Conservation (phyloP, 2,113 vertebrate genomes). For the Atrichornis clamosus region DNA sequence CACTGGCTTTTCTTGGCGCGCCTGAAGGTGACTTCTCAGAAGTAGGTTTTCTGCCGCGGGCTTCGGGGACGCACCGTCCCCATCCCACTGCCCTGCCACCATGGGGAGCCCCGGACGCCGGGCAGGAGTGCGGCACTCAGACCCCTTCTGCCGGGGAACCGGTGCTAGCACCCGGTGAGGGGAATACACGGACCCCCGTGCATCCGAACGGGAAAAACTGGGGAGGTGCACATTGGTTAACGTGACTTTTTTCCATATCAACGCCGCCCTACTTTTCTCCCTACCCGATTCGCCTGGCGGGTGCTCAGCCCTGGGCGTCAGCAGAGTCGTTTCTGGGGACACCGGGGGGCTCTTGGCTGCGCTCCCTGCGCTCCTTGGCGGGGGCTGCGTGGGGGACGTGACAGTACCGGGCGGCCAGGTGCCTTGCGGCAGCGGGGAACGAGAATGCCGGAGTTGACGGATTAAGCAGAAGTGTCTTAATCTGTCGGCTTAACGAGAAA, state of each 20-base stretch:
- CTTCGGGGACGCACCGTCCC: not conserved
- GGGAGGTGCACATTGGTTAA: not conserved
- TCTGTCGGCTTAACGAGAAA: not conserved
- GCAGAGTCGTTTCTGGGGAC: constrained; percentile 15
- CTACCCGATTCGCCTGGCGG: constrained; percentile 8
- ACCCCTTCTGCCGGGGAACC: not conserved
- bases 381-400: not conserved
- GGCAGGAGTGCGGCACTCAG: not conserved
- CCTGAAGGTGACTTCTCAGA: constrained; percentile 37
- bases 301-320: not conserved
- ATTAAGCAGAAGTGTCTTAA: not conserved
- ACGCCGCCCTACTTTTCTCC: constrained; percentile 41
- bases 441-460: not conserved
- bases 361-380: not conserved
- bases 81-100: not conserved
- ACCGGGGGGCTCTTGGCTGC: not conserved
- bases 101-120: not conserved
- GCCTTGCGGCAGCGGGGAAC: not conserved
- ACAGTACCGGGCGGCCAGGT: not conserved
- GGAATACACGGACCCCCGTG: not conserved
- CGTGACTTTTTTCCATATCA: constrained; percentile 13
- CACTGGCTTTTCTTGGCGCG: not conserved
- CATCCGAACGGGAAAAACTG: not conserved
- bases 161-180: not conserved
- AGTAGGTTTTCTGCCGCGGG: not conserved